These are phyloP conservation scores for Damaliscus lunatus DNA, from an alignment of 2,113 vertebrate genomes.

Conservation along the genomic window DNA sequence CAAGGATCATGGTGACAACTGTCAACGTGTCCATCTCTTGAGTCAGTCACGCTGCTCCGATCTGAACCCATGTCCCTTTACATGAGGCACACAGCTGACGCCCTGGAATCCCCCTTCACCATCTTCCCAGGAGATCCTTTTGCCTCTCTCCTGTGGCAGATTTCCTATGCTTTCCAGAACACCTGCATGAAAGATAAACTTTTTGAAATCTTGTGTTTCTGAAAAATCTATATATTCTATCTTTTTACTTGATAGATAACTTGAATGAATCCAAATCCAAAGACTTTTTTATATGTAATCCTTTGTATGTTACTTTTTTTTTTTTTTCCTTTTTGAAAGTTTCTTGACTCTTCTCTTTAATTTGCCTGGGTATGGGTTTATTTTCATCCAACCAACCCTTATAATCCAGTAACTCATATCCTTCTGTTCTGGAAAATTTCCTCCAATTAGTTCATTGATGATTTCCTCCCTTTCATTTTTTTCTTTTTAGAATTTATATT, in stretches of 20 bases:
- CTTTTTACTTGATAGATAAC: neutral
- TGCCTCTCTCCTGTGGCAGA: neutral
- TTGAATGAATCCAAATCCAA: neutral
- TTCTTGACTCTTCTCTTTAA: neutral
- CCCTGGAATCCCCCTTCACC: neutral
- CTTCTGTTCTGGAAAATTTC: slow-evolving; percentile 26
- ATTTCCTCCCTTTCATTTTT: neutral
- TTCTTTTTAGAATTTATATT: neutral
- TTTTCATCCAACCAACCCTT: neutral
- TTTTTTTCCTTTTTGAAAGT: neutral
- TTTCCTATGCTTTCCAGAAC: slow-evolving; percentile 11
- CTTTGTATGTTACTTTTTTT: neutral
- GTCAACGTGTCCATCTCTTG: neutral
- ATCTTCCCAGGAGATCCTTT: neutral
- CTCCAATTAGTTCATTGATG: neutral
- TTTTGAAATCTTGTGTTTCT: neutral
- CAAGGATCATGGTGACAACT: neutral
- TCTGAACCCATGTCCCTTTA: neutral
- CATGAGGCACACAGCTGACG: neutral
- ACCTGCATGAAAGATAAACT: neutral
- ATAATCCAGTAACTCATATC: neutral
- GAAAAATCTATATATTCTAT: neutral
- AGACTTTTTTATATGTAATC: neutral
- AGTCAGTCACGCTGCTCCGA: neutral
- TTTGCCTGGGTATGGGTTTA: neutral